phyloP scores from a whole-genome alignment of 2,888 invertebrate species.

The Limenitis camilla region DNA sequence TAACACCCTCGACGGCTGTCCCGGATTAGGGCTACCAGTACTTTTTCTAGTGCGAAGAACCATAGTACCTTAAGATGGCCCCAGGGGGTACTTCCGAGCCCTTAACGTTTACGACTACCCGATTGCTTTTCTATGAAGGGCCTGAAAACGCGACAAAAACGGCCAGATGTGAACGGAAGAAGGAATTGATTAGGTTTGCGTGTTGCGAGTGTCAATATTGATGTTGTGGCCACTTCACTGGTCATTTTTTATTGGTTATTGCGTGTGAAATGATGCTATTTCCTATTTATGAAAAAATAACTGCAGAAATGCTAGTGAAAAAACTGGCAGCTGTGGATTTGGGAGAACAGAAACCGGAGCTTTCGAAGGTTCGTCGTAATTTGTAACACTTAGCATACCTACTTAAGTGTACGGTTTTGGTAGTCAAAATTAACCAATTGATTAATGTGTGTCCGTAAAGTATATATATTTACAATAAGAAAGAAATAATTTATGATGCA shows the following conservation, averaged over 20 bases:
- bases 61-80: conserved; percentile 69
- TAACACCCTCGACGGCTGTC: conserved; percentile 63
- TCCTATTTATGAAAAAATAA: conserved; percentile 36
- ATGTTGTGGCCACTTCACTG: conserved; percentile 32
- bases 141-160: conserved; percentile 57
- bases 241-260: conserved; percentile 23
- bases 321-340: neutral
- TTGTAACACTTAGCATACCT: neutral
- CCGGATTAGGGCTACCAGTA: conserved; percentile 62
- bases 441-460: too few relatives aligned
- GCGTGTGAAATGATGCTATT: conserved; percentile 21
- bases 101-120: conserved; percentile 78
- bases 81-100: conserved; percentile 73
- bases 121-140: conserved; percentile 77
- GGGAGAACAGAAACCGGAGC: too few relatives aligned
- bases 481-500: too few relatives aligned
- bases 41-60: conserved; percentile 70
- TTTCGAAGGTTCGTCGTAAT: neutral
- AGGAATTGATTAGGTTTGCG: conserved; percentile 47
- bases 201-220: conserved; percentile 31
- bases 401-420: too few relatives aligned
- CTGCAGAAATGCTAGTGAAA: neutral
- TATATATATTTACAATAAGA: too few relatives aligned
- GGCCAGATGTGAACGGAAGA: conserved; percentile 58
- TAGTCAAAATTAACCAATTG: too few relatives aligned